Base-by-base conservation (phyloP, 2,888 invertebrate species). In the Ceramica pisi region DNA sequence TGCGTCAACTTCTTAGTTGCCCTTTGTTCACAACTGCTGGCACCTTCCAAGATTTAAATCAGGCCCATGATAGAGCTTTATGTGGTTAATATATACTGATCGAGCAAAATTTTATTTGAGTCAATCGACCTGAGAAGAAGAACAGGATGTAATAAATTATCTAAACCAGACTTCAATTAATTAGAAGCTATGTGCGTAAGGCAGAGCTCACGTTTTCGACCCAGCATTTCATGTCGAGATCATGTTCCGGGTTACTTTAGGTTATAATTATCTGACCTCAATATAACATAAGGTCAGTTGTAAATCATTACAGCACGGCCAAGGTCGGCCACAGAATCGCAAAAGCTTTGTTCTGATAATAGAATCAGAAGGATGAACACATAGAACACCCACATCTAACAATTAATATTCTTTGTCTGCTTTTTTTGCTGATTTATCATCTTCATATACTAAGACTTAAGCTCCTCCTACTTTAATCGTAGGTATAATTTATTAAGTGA, bases 221-320 rank as follows among this genome's bases (percentile, higher is more conserved):
- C 86, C 90, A 90, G 86, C 88, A 86, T 89, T 90, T 90, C 89
- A 87, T 89, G 89, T 89, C 81, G 71, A 85, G 80, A 89, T 74
- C 85, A 85, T 87, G 91, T 94, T 94, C 94, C 94, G 94, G 91
- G 92, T 91, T 67, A 81, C 71, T 88, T 87, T 91, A 91, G 89
- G 85, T 86, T 88, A 72, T 73, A 92, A 93, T 93, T 92, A 92
- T 79, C 85, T 90, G 91, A 90, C 91, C 90, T 93, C 86, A 89
- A 72, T 86, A 74, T 78, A 83, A 73, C 82, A 83, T 87, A 92
- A 93, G 92, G 91, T 90, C 91, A 90, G 83, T 77, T 83, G 86
- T 90, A 90, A 91, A 92, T 91, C 90, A 91, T 91, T 87, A 86
- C 79, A 82, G 86, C 87, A 87, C 80, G 80, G 83, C 87, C 91